phyloP scores from a whole-genome alignment of 2,888 invertebrate genomes.

The Synergus gifuensis region DNA sequence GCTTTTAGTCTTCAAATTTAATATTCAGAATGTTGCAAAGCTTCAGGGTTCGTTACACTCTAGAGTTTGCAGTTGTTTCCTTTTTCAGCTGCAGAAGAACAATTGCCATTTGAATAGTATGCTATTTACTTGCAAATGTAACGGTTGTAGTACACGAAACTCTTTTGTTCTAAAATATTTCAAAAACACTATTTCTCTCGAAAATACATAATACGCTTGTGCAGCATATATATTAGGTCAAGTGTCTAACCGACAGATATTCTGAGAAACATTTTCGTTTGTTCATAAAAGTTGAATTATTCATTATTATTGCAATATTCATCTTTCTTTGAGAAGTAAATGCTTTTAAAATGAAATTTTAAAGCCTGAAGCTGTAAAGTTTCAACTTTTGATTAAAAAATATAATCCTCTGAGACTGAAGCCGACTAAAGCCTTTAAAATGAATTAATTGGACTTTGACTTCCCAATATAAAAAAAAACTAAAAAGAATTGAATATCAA shows the following conservation, averaged over 20 bases:
- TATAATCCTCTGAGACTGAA: no score
- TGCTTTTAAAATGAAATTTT: no score
- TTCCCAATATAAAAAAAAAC: no score
- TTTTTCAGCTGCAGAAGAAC: constrained; percentile 32
- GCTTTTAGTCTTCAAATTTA: constrained; percentile 21
- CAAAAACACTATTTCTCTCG: constrained; percentile 19
- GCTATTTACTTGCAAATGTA: constrained; percentile 46
- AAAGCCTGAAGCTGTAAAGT: no score
- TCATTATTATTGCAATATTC: not conserved
- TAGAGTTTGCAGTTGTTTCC: constrained; percentile 27
- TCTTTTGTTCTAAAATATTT: constrained; percentile 12
- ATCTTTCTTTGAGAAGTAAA: no score
- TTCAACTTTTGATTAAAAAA: no score
- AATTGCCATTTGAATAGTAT: constrained; percentile 18
- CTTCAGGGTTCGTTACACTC: constrained; percentile 31
- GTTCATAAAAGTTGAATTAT: not conserved
- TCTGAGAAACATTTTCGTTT: not conserved
- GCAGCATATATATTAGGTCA: not conserved
- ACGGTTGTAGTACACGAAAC: constrained; percentile 26
- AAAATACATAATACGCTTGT: not conserved
- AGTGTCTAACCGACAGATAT: not conserved
- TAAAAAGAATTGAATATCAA: no score
- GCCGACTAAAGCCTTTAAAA: no score
- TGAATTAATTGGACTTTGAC: no score
- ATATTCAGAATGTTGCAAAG: constrained; percentile 24